These are phyloP conservation scores for Pimpla rufipes DNA, from an alignment of 2,888 invertebrate genomes.

Conservation along the genomic window DNA sequence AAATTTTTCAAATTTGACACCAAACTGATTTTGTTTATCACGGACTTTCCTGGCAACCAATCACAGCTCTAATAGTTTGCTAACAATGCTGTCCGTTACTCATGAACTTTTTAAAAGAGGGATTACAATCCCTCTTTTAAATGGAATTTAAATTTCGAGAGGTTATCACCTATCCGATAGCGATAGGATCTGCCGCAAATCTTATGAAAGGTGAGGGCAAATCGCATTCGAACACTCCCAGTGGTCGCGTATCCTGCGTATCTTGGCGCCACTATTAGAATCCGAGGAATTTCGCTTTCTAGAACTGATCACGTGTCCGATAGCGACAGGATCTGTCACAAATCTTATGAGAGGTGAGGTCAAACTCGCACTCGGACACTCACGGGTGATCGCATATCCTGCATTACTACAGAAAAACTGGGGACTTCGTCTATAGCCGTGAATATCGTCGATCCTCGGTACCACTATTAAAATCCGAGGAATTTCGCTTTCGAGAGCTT, in stretches of 20 bases:
- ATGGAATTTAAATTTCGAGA: constrained; percentile 54
- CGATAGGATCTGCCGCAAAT: constrained; percentile 57
- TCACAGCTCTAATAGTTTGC: too few relatives aligned
- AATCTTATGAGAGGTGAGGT: constrained; percentile 32
- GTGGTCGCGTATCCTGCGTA: not conserved
- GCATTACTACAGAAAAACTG: constrained; percentile 15
- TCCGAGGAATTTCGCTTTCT: constrained; percentile 55
- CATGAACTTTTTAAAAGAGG: too few relatives aligned
- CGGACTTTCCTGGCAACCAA: too few relatives aligned
- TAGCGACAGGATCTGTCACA: constrained; percentile 54
- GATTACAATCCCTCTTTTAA: too few relatives aligned
- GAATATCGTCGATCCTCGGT: constrained; percentile 55
- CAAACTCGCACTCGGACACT: not conserved
- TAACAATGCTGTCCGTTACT: too few relatives aligned
- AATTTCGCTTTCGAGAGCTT: constrained; percentile 56
- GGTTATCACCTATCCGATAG: constrained; percentile 56
- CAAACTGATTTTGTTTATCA: too few relatives aligned
- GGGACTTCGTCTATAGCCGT: too few relatives aligned
- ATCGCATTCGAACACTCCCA: not conserved
- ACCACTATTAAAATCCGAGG: constrained; percentile 42
- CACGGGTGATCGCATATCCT: not conserved
- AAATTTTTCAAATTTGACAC: too few relatives aligned
- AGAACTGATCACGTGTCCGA: constrained; percentile 53
- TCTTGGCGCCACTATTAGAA: constrained; percentile 37
- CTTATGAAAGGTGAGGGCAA: constrained; percentile 4